Base-by-base conservation (phyloP, 2,797 vertebrate genomes). In the Sebastes itinus region DNA sequence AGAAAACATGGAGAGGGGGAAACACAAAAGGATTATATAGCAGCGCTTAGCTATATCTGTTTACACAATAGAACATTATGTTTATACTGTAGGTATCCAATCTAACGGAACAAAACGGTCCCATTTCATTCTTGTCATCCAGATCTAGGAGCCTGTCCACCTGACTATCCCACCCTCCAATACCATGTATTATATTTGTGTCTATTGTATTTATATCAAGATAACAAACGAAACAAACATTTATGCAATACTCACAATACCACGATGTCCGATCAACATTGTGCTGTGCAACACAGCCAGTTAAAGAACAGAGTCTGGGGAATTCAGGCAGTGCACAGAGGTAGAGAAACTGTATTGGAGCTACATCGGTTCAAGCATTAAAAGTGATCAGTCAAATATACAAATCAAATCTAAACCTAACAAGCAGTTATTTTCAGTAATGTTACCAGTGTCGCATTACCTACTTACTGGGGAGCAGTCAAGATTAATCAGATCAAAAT, bases 361-460 rank as follows among this genome's bases (percentile, higher is more conserved):
- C 61, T 46, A 23, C 72, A 78, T 72, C 16, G 2, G 18, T 54
- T 73, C 55, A 56, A 68, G 38, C 32, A 61, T 18, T 62, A 14
- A 30, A 68, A 75, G 66, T 22, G 28, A 78, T 90, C 62, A 65
- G 55, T 89, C 84, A 88, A 54, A 80, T 75, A 61, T 65, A 32
- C 42, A 74, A 91, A 86, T 82, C 28, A 46, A 80, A 85, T 88
- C 67, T 59, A 52, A 81, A 78, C 6, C 72, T 56, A 79, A 75
- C 63, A 78, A 59, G 61, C 42, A 81, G 64, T 87, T 79, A 78
- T 86, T 82, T 76, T 66, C 75, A 78, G 82, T 79, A 76, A 81
- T 78, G 75, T 56, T 16, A 67, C 66, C 46, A 70, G 88, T 69
- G 61, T 85, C 25, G 4, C 69, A 66, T 90, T 90, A 78, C 84